A percentile compares a stretch with the other conserved stretches of the same genome.
These are phyloP conservation scores for Temnothorax nylanderi DNA, from an alignment of 1,140 invertebrate species.

Conservation along the genomic window DNA sequence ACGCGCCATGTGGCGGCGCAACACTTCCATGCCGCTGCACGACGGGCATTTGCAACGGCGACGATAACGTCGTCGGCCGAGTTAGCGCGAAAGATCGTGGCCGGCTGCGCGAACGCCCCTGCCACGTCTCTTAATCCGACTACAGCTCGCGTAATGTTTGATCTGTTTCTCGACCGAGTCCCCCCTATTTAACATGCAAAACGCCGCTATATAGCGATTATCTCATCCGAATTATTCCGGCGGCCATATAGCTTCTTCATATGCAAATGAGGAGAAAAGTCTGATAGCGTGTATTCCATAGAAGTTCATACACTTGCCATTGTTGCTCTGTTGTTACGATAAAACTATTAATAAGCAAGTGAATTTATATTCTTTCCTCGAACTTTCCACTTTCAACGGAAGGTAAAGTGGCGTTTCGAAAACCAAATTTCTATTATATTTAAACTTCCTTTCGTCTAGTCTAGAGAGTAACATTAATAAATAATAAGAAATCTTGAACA, in stretches of 20 bases:
- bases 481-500: not conserved
- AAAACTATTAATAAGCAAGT: not conserved
- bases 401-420: not conserved
- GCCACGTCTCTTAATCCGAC: slow-evolving; percentile 1
- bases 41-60: slow-evolving; percentile 43
- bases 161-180: not conserved
- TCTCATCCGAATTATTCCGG: not conserved
- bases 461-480: not conserved
- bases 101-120: not conserved
- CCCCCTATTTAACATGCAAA: not conserved
- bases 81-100: slow-evolving; percentile 14
- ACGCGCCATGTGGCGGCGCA: slow-evolving; percentile 55
- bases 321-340: not conserved
- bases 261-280: not conserved
- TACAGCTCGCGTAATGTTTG: not conserved
- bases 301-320: not conserved
- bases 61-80: slow-evolving; percentile 42
- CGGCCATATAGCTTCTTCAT: not conserved
- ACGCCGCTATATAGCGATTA: slow-evolving; percentile 13
- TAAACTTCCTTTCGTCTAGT: not conserved
- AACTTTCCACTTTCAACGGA: not conserved
- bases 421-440: not conserved
- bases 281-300: not conserved
- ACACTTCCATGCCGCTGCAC: slow-evolving; percentile 31
- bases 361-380: not conserved